phyloP scores from a whole-genome alignment of 64 coral and sea anemone genomes.

The Actinia equina region DNA sequence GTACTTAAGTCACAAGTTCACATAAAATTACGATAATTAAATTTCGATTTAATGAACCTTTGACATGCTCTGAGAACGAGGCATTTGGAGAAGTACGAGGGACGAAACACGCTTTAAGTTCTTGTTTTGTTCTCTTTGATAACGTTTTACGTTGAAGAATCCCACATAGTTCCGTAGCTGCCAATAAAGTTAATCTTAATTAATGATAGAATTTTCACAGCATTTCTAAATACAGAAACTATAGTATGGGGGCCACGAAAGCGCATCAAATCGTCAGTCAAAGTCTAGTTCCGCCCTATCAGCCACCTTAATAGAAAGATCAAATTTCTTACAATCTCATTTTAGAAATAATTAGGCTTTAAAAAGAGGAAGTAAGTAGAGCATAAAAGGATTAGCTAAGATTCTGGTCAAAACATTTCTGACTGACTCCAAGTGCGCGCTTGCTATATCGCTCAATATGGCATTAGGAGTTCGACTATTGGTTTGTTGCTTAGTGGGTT shows the following conservation, averaged over 20 bases:
- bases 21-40: background rate
- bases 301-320: background rate
- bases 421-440: background rate
- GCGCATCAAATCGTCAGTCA: background rate
- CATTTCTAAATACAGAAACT: background rate
- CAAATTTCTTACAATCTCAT: background rate
- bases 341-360: background rate
- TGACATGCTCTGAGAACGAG: background rate
- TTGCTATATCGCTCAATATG: background rate
- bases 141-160: background rate
- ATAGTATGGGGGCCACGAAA: background rate
- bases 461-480: background rate
- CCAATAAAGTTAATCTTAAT: background rate
- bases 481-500: background rate
- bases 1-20: too few species aligned
- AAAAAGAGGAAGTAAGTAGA: background rate
- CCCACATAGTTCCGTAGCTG: slow-evolving; percentile 2
- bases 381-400: background rate
- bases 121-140: background rate
- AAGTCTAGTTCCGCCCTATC: background rate
- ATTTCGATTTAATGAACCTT: background rate
- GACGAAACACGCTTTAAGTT: background rate
- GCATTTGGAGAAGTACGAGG: background rate
- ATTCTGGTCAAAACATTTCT: background rate
- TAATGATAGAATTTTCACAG: background rate